A percentile compares a stretch with the other conserved stretches of the same genome.
phyloP scores from a whole-genome alignment of 2,113 vertebrate species.

The Oreochromis niloticus region DNA sequence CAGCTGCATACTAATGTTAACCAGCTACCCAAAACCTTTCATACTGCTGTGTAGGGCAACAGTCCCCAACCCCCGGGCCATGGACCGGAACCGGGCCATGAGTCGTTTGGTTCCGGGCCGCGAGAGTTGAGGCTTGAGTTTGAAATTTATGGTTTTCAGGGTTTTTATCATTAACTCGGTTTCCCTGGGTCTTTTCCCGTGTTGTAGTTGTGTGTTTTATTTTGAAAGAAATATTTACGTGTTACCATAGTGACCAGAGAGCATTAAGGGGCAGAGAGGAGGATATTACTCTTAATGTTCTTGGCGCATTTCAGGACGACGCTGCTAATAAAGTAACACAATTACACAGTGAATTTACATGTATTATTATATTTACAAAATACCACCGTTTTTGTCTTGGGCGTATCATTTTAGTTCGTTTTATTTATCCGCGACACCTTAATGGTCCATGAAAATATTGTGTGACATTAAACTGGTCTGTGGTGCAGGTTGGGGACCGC shows the following conservation, averaged over 20 bases:
- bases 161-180: background rate
- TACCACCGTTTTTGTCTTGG: background rate
- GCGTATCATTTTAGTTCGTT: background rate
- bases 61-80: background rate
- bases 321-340: background rate
- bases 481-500: background rate
- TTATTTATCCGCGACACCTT: background rate
- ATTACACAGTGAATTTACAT: fast-evolving
- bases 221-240: background rate
- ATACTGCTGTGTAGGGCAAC: background rate
- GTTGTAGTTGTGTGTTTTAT: background rate
- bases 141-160: background rate
- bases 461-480: background rate
- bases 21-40: background rate
- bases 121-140: background rate
- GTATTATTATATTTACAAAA: background rate
- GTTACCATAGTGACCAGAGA: background rate
- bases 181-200: background rate
- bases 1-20: background rate
- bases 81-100: background rate
- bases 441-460: background rate
- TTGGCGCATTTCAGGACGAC: background rate
- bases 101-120: background rate
- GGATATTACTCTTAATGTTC: background rate
- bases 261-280: background rate